Conservation (phyloP, 2,888 invertebrate species). For the Andrena chrysosceles region DNA sequence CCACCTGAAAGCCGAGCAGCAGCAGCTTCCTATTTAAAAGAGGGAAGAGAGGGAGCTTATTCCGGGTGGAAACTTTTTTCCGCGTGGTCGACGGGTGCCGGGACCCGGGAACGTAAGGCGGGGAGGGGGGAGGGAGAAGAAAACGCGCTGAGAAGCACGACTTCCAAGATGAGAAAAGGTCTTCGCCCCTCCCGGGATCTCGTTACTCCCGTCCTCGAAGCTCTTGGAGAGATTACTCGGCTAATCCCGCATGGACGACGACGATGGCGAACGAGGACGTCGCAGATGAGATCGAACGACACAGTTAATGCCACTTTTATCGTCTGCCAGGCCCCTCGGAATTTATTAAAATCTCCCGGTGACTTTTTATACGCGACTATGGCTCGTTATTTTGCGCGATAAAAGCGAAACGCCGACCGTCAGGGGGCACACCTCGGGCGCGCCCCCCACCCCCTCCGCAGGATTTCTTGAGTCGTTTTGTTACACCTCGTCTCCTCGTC, state of each 20-base stretch:
- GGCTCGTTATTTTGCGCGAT: slow-evolving; percentile 32
- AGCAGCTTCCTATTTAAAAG: slow-evolving; percentile 41
- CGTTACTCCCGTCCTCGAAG: slow-evolving; percentile 67
- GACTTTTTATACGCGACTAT: slow-evolving; percentile 6
- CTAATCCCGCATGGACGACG: slow-evolving; percentile 69
- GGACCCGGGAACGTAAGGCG: slow-evolving; percentile 7
- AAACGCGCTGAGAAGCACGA: slow-evolving; percentile 47
- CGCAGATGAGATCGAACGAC: slow-evolving; percentile 72
- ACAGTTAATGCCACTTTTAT: slow-evolving; percentile 71
- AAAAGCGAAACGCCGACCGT: slow-evolving; percentile 1
- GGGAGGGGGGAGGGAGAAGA: neutral
- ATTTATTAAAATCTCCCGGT: slow-evolving; percentile 67
- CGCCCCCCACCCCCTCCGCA: neutral
- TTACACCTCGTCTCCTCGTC: neutral
- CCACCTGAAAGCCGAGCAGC: slow-evolving; percentile 2
- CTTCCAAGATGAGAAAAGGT: slow-evolving; percentile 71
- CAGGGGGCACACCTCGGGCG: neutral
- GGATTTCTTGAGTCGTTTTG: neutral
- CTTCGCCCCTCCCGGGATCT: slow-evolving; percentile 68
- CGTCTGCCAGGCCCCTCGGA: slow-evolving; percentile 59
- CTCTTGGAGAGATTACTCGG: slow-evolving; percentile 72
- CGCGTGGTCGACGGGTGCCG: slow-evolving; percentile 16
- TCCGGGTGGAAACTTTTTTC: slow-evolving; percentile 38
- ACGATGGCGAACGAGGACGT: slow-evolving; percentile 44
- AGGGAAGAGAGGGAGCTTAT: slow-evolving; percentile 22